Evolutionary conservation across 37 sponge, comb jelly and placozoan species (phyloP), one percentile per base, ranked within the genome.

Genomic region (Cliona cf. orientalis): DNA sequence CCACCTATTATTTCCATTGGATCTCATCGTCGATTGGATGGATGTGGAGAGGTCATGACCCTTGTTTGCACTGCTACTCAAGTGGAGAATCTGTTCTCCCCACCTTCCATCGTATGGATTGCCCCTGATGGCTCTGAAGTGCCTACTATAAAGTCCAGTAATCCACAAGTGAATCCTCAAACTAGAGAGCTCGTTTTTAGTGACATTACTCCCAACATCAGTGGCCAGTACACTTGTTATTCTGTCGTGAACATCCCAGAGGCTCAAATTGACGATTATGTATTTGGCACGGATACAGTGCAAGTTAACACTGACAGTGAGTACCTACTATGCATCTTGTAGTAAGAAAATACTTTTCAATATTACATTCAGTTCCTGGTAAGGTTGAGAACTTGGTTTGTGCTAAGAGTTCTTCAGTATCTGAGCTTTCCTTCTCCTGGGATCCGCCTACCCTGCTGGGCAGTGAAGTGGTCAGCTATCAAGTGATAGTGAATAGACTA

Each of bases 221-320:
- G 63, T 61, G 63, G 63, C 23, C 28, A 25, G 29, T 61, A 61
- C 29, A n/a, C 23, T 21, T 61, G 63, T 61, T 28, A n/a, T 61
- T 21, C 63, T 61, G 63, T 61, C 23, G 28, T 61, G 26, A 61
- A 61, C 26, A 61, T 61, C 7, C 14, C 63, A 61, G 63, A 61
- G 23, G 63, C 63, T 6, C 28, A n/a, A 61, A 61, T 61, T n/a
- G n/a, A n/a, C n/a, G n/a, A n/a, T n/a, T n/a, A n/a, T n/a, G n/a
- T n/a, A n/a, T n/a, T n/a, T n/a, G n/a, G n/a, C n/a, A n/a, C n/a
- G n/a, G n/a, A n/a, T n/a, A n/a, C n/a, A n/a, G n/a, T n/a, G n/a
- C n/a, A n/a, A n/a, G n/a, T n/a, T n/a, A n/a, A n/a, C n/a, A n/a
- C n/a, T n/a, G n/a, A n/a, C n/a, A n/a, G n/a, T n/a, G n/a, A n/a